These are phyloP conservation scores for Drosophila kepulauana DNA, from an alignment of 1,140 invertebrate genomes.

Conservation along the genomic window DNA sequence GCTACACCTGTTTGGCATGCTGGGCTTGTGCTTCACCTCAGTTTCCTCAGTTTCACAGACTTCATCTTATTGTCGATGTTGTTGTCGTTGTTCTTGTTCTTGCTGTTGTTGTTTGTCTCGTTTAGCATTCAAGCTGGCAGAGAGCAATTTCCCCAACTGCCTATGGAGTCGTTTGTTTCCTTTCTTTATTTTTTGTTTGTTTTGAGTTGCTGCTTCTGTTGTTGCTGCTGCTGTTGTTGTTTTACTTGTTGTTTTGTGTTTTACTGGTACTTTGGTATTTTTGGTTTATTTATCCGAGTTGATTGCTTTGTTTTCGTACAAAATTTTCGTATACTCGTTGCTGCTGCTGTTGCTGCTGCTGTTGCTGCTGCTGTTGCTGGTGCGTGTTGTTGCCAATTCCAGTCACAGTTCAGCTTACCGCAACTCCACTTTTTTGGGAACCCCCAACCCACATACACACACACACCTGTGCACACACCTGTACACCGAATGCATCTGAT, in stretches of 20 bases:
- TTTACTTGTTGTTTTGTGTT: slow-evolving; percentile 46
- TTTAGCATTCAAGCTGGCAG: slow-evolving; percentile 63
- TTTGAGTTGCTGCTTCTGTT: slow-evolving; percentile 36
- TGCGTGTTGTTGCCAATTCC: slow-evolving; percentile 67
- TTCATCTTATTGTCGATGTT: slow-evolving; percentile 6
- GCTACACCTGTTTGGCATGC: slow-evolving; percentile 52
- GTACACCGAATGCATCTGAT: slow-evolving; percentile 2
- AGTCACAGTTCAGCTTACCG: slow-evolving; percentile 66
- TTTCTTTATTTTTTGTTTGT: slow-evolving; percentile 19
- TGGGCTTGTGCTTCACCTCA: neutral
- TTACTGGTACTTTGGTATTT: slow-evolving; percentile 77
- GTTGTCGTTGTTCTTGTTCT: slow-evolving; percentile 7
- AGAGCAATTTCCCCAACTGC: slow-evolving; percentile 49
- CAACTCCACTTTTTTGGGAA: slow-evolving; percentile 7
- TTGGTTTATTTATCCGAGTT: slow-evolving; percentile 81
- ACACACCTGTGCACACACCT: neutral
- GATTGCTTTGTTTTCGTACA: slow-evolving; percentile 79
- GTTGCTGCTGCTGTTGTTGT: slow-evolving; percentile 35
- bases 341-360: slow-evolving; percentile 18
- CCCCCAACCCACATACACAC: neutral
- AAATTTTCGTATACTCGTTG: slow-evolving; percentile 62
- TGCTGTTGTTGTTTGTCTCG: slow-evolving; percentile 34
- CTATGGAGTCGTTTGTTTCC: slow-evolving; percentile 53
- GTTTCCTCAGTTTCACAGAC: slow-evolving; percentile 5
- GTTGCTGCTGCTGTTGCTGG: slow-evolving; percentile 18